Conservation (phyloP, 2,113 vertebrate genomes). For the Nerophis lumbriciformis region DNA sequence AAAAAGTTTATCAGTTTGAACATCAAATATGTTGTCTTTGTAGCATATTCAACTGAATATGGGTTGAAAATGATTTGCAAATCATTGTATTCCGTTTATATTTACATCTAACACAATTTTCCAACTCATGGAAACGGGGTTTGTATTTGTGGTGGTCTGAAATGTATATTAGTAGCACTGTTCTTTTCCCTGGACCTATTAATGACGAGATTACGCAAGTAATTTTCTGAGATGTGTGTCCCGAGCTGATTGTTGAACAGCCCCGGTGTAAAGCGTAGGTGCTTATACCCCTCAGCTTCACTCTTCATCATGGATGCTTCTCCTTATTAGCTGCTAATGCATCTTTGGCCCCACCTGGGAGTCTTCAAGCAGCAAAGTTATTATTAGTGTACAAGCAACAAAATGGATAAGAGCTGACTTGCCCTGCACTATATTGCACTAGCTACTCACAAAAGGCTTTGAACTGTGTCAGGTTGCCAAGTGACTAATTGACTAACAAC, state of each 20-base stretch:
- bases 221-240: no score
- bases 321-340: conserved; percentile 20
- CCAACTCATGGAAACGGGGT: no score
- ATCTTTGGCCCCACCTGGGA: conserved; percentile 13
- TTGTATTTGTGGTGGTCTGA: no score
- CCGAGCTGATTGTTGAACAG: no score
- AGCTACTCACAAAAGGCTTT: conserved; percentile 20
- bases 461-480: conserved; percentile 44
- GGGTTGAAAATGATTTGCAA: no score
- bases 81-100: no score
- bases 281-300: not conserved
- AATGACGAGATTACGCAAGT: not conserved
- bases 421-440: conserved; percentile 12
- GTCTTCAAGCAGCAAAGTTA: conserved; percentile 21
- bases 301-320: conserved; percentile 2
- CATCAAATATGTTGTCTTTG: no score
- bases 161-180: no score
- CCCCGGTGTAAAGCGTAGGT: not conserved
- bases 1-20: no score
- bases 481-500: conserved; percentile 40
- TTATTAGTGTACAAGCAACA: conserved; percentile 30
- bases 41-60: no score
- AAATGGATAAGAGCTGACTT: conserved; percentile 17
- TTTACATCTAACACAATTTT: no score
- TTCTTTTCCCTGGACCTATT: no score